Conservation (phyloP, 2,113 vertebrate species). For the Lonchura striata region DNA sequence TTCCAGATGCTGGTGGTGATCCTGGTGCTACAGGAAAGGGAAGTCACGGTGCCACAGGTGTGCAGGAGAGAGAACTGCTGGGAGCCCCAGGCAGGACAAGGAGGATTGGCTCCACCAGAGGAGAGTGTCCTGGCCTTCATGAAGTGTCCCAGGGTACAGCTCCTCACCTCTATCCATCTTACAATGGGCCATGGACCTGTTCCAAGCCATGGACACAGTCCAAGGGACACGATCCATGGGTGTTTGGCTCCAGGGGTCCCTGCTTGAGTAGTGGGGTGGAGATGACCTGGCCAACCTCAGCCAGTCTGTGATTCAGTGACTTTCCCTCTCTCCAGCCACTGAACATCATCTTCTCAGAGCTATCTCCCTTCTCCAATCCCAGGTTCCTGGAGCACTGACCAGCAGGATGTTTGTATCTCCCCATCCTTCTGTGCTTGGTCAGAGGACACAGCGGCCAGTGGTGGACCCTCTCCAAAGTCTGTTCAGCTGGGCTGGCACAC, state of each 20-base stretch:
- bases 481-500: background rate
- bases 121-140: background rate
- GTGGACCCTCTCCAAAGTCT: background rate
- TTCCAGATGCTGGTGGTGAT: background rate
- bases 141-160: background rate
- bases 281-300: background rate
- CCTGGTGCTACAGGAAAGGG: background rate
- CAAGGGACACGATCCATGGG: rapidly evolving
- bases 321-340: background rate
- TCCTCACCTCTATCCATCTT: background rate
- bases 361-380: background rate
- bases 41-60: rapidly evolving
- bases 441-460: background rate
- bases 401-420: background rate
- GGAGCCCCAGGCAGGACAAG: background rate
- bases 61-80: background rate
- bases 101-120: background rate
- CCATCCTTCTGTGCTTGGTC: background rate
- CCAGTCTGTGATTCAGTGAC: background rate
- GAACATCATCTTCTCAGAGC: background rate
- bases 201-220: background rate
- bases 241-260: background rate
- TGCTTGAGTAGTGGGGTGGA: background rate
- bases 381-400: background rate
- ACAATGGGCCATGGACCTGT: background rate